These are phyloP conservation scores for Drosophila mettleri DNA, from an alignment of 2,888 invertebrate genomes.

Conservation along the genomic window DNA sequence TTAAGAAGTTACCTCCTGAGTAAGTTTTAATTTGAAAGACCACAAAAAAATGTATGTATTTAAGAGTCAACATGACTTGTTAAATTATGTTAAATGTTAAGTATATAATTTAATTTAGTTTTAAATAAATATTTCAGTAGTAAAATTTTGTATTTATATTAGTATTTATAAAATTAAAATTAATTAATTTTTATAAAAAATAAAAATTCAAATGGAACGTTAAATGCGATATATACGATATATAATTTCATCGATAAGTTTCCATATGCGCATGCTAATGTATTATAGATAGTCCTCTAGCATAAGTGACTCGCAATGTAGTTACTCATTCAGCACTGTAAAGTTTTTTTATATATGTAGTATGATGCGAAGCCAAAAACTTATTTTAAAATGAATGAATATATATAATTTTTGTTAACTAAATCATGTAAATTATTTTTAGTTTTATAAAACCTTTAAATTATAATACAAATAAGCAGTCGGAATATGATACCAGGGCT, in stretches of 20 bases:
- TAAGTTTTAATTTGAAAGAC: not conserved
- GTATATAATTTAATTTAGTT: not conserved
- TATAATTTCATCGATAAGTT: no score
- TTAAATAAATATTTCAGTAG: not conserved
- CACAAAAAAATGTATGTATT: not conserved
- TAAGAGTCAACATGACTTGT: not conserved
- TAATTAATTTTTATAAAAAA: not conserved
- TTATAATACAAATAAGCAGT: no score
- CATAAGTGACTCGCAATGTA: no score
- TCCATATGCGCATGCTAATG: not conserved
- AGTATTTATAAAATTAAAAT: no score
- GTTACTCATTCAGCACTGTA: not conserved
- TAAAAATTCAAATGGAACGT: not conserved
- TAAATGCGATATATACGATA: no score
- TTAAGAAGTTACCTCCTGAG: not conserved
- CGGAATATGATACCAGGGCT: constrained; percentile 7
- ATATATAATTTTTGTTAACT: not conserved
- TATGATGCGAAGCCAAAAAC: not conserved
- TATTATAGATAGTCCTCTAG: not conserved
- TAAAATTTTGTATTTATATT: no score
- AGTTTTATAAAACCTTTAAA: not conserved
- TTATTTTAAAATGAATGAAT: not conserved
- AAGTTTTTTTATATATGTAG: not conserved
- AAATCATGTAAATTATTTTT: no score
- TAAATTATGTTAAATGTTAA: not conserved